phyloP scores from a whole-genome alignment of 2,888 invertebrate genomes.

The Dicyrtomina minuta region DNA sequence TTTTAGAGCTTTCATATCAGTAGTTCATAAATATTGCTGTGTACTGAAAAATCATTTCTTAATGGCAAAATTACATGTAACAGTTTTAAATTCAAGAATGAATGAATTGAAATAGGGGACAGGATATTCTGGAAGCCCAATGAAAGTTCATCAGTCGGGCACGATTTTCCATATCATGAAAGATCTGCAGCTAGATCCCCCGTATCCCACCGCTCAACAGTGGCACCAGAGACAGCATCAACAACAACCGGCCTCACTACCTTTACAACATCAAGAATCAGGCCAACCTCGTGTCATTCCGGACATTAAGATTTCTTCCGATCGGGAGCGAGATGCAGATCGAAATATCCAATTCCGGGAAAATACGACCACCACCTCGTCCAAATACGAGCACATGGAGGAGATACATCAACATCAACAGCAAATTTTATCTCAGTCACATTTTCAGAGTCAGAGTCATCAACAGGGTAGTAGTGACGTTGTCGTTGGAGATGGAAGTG shows the following conservation, averaged over 20 bases:
- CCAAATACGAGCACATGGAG: not conserved
- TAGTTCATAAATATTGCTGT: no score
- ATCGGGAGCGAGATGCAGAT: not conserved
- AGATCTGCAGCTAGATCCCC: not conserved
- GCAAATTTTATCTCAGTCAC: no score
- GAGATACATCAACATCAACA: not conserved
- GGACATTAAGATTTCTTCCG: not conserved
- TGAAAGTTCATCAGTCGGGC: not conserved
- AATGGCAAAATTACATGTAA: not conserved
- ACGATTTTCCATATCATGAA: constrained; percentile 18
- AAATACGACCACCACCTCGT: not conserved
- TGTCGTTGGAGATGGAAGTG: no score
- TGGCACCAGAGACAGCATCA: not conserved
- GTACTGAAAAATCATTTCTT: not conserved
- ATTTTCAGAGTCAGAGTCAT: no score
- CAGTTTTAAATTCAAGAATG: no score
- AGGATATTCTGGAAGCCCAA: not conserved
- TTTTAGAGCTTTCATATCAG: no score
- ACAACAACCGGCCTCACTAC: not conserved
- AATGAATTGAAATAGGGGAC: no score
- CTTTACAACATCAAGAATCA: not conserved
- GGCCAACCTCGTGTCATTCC: not conserved
- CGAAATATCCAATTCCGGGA: not conserved
- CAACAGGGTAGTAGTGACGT: not conserved
- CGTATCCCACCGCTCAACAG: not conserved